Evolutionary conservation across 1,140 invertebrate genomes (phyloP).

Genomic region (Lepidurus arcticus): DNA sequence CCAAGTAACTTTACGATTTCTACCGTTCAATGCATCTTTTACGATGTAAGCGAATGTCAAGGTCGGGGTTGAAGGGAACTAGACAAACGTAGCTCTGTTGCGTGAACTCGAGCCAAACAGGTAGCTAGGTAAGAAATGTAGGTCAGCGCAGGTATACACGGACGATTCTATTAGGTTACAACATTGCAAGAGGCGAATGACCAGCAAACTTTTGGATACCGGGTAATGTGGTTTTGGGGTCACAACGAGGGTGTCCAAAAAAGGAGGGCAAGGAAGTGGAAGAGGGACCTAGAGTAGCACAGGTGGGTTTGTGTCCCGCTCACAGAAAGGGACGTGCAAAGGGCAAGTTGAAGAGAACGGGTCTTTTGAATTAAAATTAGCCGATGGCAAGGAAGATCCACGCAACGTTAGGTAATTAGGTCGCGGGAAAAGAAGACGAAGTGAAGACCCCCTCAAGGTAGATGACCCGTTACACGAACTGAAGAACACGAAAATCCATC

Average conservation of each 20-base stretch:
- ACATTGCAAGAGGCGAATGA: not conserved
- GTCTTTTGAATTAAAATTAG: not conserved
- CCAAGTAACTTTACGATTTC: too few relatives aligned
- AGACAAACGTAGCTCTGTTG: not conserved
- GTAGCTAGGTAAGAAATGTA: not conserved
- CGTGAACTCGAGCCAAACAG: not conserved
- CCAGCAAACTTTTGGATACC: not conserved
- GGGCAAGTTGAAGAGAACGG: slow-evolving; percentile 13
- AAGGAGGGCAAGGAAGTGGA: slow-evolving; percentile 20
- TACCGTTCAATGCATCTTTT: too few relatives aligned
- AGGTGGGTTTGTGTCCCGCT: not conserved
- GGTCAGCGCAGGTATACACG: not conserved
- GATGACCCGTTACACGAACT: not conserved
- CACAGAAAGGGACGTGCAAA: not conserved
- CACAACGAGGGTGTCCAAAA: not conserved
- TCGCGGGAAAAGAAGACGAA: not conserved
- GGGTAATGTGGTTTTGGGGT: slow-evolving; percentile 18
- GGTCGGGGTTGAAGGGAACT: not conserved
- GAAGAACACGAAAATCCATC: not conserved
- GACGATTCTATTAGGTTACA: not conserved
- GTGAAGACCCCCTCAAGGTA: not conserved
- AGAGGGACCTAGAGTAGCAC: not conserved
- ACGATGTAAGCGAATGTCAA: not conserved
- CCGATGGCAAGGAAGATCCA: not conserved
- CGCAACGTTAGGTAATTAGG: not conserved